Base-by-base conservation (phyloP, 2,888 invertebrate species). In the Alviniconcha strummeri region DNA sequence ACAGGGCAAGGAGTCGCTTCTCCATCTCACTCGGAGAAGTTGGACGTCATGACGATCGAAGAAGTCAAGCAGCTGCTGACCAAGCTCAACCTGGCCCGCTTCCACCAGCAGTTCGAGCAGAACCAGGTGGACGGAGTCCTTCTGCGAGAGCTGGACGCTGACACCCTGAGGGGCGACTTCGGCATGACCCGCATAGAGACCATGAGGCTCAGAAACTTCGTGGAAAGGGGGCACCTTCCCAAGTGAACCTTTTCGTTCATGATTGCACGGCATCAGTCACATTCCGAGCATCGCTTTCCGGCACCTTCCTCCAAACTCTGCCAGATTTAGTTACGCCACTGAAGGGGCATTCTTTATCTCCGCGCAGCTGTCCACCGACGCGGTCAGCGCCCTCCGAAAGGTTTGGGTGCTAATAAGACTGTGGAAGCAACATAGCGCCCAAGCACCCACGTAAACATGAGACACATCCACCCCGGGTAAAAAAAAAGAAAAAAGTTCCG, bases 81-180 rank as follows among this genome's bases (percentile, higher is more conserved):
- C 0, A 19, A 19, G 17, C 81, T 81, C 36, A 69, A 69, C 52
- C 72, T 81, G 36, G 11, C 8, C 72, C 56, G 52, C 17, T 60
- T 69, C 74, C n/a, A 15, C 2, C 57, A 7, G 5, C 56, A n/a
- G 55, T 81, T 81, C 74, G n/a, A 56, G 13, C 13, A 80, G 9
- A 7, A 71, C 17, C 36, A n/a, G 19, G 17, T 80, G n/a, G 80
- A 80, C 7, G 80, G 80, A 4, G n/a, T 54, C 8, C n/a, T 80
- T 19, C 71, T 80, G 57, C 17, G 9, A 5, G 52, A 72, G 81
- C 81, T 81, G 74, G 71, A 71, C 7, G 9, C 4, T 2, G 57
- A 57, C 69, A 57, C 36, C 5, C 54, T 81, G 74, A 19, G 60
- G 60, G 57, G 74, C 7, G 81, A 81, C 57, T 81, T 81, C 13